These are phyloP conservation scores for Barnardius zonarius DNA, from an alignment of 2,113 vertebrate genomes.

Conservation along the genomic window DNA sequence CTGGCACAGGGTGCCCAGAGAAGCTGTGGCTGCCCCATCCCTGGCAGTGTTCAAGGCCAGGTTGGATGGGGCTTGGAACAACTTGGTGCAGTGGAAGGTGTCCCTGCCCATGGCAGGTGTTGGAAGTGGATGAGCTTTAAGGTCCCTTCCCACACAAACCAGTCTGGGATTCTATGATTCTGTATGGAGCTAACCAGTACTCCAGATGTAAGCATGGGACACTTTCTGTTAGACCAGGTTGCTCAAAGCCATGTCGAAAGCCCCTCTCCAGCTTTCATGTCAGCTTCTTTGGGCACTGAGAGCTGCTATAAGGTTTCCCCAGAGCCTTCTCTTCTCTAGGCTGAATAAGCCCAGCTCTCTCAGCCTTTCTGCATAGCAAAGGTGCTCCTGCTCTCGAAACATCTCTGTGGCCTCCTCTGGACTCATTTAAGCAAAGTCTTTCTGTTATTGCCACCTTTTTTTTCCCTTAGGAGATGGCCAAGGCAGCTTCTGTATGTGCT, in stretches of 20 bases:
- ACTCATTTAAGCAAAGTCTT: not conserved
- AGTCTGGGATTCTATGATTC: not conserved
- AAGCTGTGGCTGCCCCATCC: not conserved
- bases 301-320: not conserved
- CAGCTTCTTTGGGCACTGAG: not conserved
- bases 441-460: not conserved
- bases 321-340: not conserved
- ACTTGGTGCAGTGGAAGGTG: no score
- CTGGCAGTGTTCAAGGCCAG: not conserved
- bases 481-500: constrained; percentile 72
- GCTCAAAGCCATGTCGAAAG: not conserved
- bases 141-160: no score
- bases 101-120: no score
- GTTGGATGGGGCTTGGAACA: no score
- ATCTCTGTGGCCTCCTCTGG: not conserved
- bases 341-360: not conserved
- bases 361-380: not conserved
- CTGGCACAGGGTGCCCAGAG: not conserved
- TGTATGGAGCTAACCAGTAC: not conserved
- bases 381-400: not conserved
- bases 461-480: constrained; percentile 81
- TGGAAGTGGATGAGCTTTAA: no score
- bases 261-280: not conserved
- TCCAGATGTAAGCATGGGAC: not conserved
- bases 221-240: not conserved